A percentile compares a stretch with the other conserved stretches of the same genome.
These are phyloP conservation scores for Malurus elegans DNA, from an alignment of 2,113 vertebrate species.

Conservation along the genomic window DNA sequence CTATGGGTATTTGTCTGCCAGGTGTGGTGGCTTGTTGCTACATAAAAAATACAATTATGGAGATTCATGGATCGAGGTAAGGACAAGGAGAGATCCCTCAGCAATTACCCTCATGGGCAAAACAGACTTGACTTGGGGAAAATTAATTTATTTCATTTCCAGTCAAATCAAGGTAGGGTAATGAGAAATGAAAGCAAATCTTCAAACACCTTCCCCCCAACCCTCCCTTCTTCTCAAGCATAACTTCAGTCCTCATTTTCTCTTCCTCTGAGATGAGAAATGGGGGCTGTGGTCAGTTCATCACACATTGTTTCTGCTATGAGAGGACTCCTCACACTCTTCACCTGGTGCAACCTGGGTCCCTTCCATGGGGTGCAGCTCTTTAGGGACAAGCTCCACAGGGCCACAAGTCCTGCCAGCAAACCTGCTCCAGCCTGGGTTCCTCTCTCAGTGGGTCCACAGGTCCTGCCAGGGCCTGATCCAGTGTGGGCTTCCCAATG, in stretches of 20 bases:
- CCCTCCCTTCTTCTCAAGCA: background rate
- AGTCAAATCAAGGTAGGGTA: background rate
- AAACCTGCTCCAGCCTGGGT: background rate
- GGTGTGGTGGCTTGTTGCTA: background rate
- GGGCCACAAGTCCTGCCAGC: background rate
- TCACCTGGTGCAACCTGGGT: rapidly evolving
- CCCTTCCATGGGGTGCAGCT: background rate
- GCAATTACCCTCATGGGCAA: background rate
- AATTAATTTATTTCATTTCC: background rate
- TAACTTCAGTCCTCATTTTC: background rate
- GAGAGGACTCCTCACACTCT: background rate
- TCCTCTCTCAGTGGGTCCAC: background rate
- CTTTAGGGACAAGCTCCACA: background rate
- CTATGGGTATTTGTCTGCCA: background rate
- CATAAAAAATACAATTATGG: background rate
- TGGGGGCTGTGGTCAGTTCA: background rate
- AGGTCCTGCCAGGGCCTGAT: background rate
- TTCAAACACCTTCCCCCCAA: background rate
- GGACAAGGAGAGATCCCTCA: background rate
- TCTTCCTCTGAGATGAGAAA: background rate
- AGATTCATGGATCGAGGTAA: rapidly evolving
- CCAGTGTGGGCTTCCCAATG: background rate
- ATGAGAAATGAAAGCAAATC: background rate
- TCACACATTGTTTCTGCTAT: background rate
- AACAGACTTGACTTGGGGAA: background rate